Evolutionary conservation across 2,797 vertebrate species (phyloP).

Genomic region (Cichlasoma orientale): DNA sequence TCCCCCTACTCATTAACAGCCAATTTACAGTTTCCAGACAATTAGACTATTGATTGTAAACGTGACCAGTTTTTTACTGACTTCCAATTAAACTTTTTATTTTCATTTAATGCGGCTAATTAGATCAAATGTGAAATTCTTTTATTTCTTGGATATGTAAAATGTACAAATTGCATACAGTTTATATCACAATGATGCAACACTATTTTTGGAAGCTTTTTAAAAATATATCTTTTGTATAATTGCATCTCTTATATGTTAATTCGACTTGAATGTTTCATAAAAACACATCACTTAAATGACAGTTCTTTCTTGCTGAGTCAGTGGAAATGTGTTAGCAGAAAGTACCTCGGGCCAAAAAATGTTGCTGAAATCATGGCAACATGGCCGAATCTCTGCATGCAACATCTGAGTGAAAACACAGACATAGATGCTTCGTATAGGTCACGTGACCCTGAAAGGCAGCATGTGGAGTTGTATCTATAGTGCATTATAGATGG

Average conservation of each 20-base stretch:
- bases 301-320: background rate
- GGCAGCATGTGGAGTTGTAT: constrained; percentile 48
- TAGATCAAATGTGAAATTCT: background rate
- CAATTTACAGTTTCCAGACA: constrained; percentile 13
- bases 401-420: constrained; percentile 28
- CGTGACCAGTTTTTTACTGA: background rate
- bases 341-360: background rate
- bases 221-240: background rate
- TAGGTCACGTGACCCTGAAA: constrained; percentile 56
- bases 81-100: background rate
- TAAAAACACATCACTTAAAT: background rate
- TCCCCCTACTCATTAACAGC: background rate
- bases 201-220: background rate
- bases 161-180: background rate
- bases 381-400: constrained; percentile 11
- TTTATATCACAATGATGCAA: background rate
- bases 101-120: background rate
- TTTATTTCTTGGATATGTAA: background rate
- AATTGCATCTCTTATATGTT: background rate
- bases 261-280: background rate
- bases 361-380: constrained; percentile 16
- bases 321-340: constrained; percentile 7
- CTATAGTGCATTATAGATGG: constrained; percentile 52
- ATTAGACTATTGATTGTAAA: constrained; percentile 7
- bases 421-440: constrained; percentile 33